Evolutionary conservation across 2,797 vertebrate genomes (phyloP).

Genomic region (Anomalospiza imberbis): DNA sequence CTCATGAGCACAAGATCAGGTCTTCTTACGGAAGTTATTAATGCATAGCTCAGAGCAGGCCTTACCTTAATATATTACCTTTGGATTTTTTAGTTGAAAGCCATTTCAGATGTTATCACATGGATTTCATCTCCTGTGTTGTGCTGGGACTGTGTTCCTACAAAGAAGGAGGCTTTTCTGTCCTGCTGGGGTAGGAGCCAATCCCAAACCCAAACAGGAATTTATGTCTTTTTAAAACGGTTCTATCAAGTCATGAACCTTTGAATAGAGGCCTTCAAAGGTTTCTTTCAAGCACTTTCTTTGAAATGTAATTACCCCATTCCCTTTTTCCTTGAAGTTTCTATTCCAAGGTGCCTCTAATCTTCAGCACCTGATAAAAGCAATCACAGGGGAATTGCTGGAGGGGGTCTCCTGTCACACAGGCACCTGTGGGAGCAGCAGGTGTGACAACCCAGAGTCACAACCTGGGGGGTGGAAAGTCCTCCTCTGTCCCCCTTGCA

Average conservation of each 20-base stretch:
- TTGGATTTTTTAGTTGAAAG: constrained; percentile 25
- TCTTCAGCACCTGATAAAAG: constrained; percentile 39
- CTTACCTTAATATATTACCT: constrained; percentile 3
- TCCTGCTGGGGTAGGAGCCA: constrained; percentile 31
- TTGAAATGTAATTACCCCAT: constrained; percentile 57
- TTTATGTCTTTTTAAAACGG: constrained; percentile 29
- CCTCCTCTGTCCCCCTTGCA: neutral
- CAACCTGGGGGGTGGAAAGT: neutral
- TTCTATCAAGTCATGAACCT: constrained; percentile 28
- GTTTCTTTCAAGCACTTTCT: constrained; percentile 45
- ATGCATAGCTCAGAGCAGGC: neutral
- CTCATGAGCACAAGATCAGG: neutral
- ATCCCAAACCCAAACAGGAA: constrained; percentile 47
- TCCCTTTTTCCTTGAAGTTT: constrained; percentile 52
- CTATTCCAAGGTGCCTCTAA: constrained; percentile 36
- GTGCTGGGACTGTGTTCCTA: constrained; percentile 23
- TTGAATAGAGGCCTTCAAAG: constrained; percentile 56
- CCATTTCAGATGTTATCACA: constrained; percentile 6
- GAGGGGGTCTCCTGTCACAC: neutral
- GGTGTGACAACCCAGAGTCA: neutral
- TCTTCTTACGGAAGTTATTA: neutral
- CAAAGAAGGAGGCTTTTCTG: constrained; percentile 22
- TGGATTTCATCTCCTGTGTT: constrained; percentile 37
- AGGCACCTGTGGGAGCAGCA: constrained; percentile 45
- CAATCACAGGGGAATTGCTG: neutral